Evolutionary conservation across 2,888 invertebrate genomes (phyloP).

Genomic region (Caenorhabditis sp.): DNA sequence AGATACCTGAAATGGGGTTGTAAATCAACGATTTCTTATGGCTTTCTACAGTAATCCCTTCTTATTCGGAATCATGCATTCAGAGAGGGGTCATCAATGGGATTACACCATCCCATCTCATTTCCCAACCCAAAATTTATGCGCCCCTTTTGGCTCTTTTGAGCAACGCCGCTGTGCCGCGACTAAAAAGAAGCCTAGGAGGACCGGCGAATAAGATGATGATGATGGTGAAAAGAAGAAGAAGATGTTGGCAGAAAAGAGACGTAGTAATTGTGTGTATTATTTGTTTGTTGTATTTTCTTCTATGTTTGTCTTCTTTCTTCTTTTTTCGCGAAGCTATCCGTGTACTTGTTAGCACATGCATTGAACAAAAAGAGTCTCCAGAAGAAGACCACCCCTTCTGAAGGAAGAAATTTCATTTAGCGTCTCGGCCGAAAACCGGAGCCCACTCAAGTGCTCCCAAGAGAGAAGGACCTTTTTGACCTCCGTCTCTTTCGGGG

Average conservation of each 20-base stretch:
- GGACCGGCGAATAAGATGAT: slow-evolving; percentile 40
- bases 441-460: slow-evolving; percentile 44
- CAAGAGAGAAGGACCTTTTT: slow-evolving; percentile 26
- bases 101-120: slow-evolving; percentile 47
- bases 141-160: slow-evolving; percentile 38
- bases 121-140: slow-evolving; percentile 48
- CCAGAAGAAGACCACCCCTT: slow-evolving; percentile 10
- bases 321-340: background rate
- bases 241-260: slow-evolving; percentile 27
- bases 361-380: slow-evolving; percentile 45
- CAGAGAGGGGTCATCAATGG: slow-evolving; percentile 51
- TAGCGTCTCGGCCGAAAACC: slow-evolving; percentile 21
- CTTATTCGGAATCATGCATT: slow-evolving; percentile 12
- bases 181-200: slow-evolving; percentile 44
- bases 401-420: slow-evolving; percentile 42
- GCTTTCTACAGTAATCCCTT: slow-evolving; percentile 15
- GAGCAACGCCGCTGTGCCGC: slow-evolving; percentile 22
- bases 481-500: slow-evolving; percentile 21
- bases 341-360: slow-evolving; percentile 60
- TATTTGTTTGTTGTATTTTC: slow-evolving; percentile 48
- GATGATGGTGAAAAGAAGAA: slow-evolving; percentile 32
- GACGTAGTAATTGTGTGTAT: slow-evolving; percentile 64
- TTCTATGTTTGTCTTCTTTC: slow-evolving; percentile 31
- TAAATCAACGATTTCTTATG: background rate
- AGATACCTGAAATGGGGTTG: slow-evolving; percentile 68